A percentile compares a stretch with the other conserved stretches of the same genome.
Evolutionary conservation across 2,797 vertebrate genomes (phyloP).

Genomic region (Hydrophis major): DNA sequence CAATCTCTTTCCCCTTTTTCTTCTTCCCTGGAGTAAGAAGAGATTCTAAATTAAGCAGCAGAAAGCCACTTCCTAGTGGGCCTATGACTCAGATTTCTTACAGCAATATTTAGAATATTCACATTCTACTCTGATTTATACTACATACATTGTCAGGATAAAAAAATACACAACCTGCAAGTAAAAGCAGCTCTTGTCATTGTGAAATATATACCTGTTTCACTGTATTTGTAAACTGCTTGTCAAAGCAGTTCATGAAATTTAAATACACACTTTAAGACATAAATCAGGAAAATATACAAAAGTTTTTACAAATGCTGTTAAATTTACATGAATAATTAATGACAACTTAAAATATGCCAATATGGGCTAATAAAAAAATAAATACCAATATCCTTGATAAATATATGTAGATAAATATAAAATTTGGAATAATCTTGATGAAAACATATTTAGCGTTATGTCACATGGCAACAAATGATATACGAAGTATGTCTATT

Average conservation of each 20-base stretch:
- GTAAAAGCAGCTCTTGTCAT: not conserved
- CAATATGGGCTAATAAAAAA: not conserved
- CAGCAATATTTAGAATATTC: not conserved
- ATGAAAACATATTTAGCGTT: not conserved
- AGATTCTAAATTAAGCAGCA: not conserved
- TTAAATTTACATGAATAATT: not conserved
- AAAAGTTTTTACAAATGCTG: not conserved
- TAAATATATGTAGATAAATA: not conserved
- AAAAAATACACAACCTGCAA: not conserved
- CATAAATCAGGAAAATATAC: not conserved
- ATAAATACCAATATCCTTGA: not conserved
- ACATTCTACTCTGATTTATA: not conserved
- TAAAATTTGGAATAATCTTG: not conserved
- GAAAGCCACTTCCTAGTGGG: not conserved
- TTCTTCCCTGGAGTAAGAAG: conserved; percentile 9
- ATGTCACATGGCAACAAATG: not conserved
- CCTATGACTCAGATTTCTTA: conserved; percentile 2
- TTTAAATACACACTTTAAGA: not conserved
- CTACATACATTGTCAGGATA: not conserved
- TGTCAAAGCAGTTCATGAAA: not conserved
- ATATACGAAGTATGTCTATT: not conserved
- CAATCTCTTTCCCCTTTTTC: not conserved
- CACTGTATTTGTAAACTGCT: not conserved
- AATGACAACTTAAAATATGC: not conserved
- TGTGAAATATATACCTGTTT: not conserved